Base-by-base conservation (phyloP, 2,797 vertebrate species). In the Brachyrhaphis roseni region DNA sequence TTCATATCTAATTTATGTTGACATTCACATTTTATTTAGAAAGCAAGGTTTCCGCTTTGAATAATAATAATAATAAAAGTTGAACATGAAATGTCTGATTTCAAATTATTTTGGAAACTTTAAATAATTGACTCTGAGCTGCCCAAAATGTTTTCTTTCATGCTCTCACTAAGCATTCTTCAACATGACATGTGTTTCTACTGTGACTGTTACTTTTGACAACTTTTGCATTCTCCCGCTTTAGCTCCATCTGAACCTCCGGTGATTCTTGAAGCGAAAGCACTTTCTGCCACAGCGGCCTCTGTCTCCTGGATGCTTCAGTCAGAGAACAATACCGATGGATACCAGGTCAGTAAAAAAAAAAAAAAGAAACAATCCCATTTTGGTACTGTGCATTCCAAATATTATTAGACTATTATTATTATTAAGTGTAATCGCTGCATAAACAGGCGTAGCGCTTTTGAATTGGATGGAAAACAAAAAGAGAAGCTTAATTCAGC, bases 211-310 rank as follows among this genome's bases (percentile, higher is more conserved):
- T 51, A 78, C 74, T 10, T 79, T 78, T 81, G 5, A 72, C 55
- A 49, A 74, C 53, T 3, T n/a, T 49, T 85, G 26, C 43, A 2
- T 41, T 76, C 3, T 87, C 39, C 89, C 90, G 89, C 88, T 87
- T 78, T 90, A 99, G 98, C 96, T 88, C 97, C 97, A 18, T 94
- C 88, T 82, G 97, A 98, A 92, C 91, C 94, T 75, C 98, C 98
- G 39, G 89, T 66, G 73, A 94, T 89, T 71, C 88, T 97, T 5
- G 93, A 95, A 0, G 91, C 93, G 51, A 96, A 91, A 94, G 94
- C 96, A n/a, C 82, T 97, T 8, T 98, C 97, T 0, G 97, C 98
- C 81, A 97, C 97, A 43, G 96, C 97, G 78, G 97, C 96, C 80
- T 94, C 95, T 26, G 95, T 99, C 74, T 94, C 91, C 82, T 99